phyloP scores from a whole-genome alignment of 2,888 invertebrate species.

The Drosophila basisetae region DNA sequence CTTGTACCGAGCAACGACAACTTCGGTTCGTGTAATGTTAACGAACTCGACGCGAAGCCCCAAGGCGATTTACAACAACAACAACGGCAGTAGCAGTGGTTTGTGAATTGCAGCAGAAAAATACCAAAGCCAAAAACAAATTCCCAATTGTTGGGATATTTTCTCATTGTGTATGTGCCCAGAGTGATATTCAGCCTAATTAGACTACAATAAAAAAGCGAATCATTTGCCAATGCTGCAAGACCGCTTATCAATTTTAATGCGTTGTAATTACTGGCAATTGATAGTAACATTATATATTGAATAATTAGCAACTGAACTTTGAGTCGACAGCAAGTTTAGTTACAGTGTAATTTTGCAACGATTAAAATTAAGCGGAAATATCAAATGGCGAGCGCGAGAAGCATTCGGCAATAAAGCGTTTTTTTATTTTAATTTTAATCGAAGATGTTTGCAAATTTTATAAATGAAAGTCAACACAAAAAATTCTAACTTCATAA shows the following conservation, averaged over 20 bases:
- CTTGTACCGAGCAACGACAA: slow-evolving; percentile 38
- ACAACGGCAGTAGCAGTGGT: slow-evolving; percentile 27
- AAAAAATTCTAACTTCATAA: neutral
- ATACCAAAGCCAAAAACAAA: slow-evolving; percentile 36
- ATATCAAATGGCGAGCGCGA: slow-evolving; percentile 51
- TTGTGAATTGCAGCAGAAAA: slow-evolving; percentile 15
- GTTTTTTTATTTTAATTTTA: neutral
- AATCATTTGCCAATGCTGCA: slow-evolving; percentile 2
- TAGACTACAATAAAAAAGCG: neutral
- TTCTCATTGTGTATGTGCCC: neutral
- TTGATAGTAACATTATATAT: slow-evolving; percentile 46
- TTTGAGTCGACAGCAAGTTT: slow-evolving; percentile 29
- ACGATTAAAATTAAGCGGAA: slow-evolving; percentile 62
- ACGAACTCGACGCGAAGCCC: slow-evolving; percentile 67
- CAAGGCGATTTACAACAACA: slow-evolving; percentile 21
- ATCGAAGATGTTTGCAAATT: neutral
- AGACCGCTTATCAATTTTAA: slow-evolving; percentile 55
- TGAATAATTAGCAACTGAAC: slow-evolving; percentile 60
- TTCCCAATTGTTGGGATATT: neutral
- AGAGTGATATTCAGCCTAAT: slow-evolving; percentile 1
- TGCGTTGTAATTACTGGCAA: slow-evolving; percentile 54
- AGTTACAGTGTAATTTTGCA: slow-evolving; percentile 46
- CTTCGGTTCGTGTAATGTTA: slow-evolving; percentile 62
- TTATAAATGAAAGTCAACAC: neutral
- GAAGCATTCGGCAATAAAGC: slow-evolving; percentile 26